Percentiles rank a stretch among this genome's conserved stretches.
phyloP scores from a whole-genome alignment of 2,797 vertebrate genomes.

The Micrastur ruficollis region DNA sequence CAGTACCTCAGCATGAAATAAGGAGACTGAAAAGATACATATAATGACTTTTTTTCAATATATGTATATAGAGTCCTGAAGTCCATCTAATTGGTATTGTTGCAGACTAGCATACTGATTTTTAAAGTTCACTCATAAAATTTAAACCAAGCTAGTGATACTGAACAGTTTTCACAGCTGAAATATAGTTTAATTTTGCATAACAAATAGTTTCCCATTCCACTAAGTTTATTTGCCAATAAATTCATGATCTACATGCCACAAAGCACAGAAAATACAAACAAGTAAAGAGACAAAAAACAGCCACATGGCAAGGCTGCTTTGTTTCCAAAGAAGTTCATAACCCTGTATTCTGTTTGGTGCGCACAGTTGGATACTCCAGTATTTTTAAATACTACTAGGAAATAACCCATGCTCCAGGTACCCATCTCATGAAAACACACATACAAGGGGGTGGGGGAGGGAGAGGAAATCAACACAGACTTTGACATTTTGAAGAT shows the following conservation, averaged over 20 bases:
- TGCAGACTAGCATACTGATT: background rate
- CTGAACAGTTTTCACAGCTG: background rate
- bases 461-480: background rate
- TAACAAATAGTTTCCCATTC: background rate
- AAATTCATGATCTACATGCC: background rate
- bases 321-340: background rate
- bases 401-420: background rate
- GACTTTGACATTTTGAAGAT: background rate
- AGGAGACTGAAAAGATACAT: background rate
- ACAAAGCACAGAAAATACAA: background rate
- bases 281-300: background rate
- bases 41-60: background rate
- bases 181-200: background rate
- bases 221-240: background rate
- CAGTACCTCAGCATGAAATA: conserved; percentile 31
- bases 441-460: fast-evolving
- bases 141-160: background rate
- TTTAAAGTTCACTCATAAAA: background rate
- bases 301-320: background rate
- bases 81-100: background rate
- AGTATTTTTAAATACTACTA: background rate
- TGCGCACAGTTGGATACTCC: background rate
- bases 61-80: background rate
- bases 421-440: background rate
- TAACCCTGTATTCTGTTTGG: background rate